Evolutionary conservation across 2,797 vertebrate genomes (phyloP).

Genomic region (Hafferia zeledoni): DNA sequence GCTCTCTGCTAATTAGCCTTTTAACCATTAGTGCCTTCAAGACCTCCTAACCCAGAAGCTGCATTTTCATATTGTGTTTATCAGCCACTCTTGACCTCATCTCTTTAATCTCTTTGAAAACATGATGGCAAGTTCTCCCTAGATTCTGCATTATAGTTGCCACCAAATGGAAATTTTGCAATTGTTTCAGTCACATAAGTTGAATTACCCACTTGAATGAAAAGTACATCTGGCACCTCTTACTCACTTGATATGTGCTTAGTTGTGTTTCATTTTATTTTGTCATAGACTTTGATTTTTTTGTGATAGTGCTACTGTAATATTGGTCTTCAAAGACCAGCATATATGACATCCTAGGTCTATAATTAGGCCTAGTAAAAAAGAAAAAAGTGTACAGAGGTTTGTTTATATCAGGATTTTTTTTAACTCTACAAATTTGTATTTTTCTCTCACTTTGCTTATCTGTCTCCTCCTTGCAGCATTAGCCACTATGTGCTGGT

Average conservation of each 20-base stretch:
- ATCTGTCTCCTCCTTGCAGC: constrained; percentile 74
- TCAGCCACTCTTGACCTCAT: not conserved
- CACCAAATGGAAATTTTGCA: not conserved
- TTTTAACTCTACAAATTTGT: not conserved
- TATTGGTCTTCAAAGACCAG: not conserved
- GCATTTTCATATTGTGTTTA: not conserved
- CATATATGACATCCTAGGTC: not conserved
- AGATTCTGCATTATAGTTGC: not conserved
- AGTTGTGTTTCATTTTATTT: not conserved
- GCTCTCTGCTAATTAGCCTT: not conserved
- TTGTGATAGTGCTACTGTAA: not conserved
- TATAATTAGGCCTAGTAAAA: not conserved
- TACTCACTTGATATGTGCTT: not conserved
- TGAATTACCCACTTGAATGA: not conserved
- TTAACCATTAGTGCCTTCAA: not conserved
- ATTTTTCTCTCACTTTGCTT: not conserved
- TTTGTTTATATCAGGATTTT: not conserved
- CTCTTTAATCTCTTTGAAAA: not conserved
- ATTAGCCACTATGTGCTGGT: constrained; percentile 98
- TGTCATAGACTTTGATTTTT: not conserved
- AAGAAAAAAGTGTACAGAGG: not conserved
- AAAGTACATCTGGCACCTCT: not conserved
- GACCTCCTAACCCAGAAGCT: not conserved
- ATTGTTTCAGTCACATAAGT: not conserved
- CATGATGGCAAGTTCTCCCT: not conserved